phyloP scores from a whole-genome alignment of 2,113 vertebrate species.

The Martes martes region DNA sequence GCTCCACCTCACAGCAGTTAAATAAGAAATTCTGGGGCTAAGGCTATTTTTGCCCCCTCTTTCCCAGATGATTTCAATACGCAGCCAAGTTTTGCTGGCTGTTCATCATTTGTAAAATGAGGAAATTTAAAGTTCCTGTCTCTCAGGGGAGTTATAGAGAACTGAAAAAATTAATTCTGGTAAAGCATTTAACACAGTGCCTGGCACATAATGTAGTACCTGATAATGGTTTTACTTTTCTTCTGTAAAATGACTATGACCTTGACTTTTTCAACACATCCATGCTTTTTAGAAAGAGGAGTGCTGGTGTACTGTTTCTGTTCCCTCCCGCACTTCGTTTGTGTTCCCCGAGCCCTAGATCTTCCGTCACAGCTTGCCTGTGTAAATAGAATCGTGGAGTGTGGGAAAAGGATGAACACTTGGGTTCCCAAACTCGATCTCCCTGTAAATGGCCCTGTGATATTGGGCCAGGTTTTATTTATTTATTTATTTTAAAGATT shows the following conservation, averaged over 20 bases:
- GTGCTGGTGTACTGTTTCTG: not conserved
- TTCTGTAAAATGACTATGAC: not conserved
- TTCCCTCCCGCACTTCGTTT: not conserved
- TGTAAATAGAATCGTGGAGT: not conserved
- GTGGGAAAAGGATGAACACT: not conserved
- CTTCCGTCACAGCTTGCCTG: not conserved
- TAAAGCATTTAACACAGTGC: not conserved
- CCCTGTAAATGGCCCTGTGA: not conserved
- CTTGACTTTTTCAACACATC: not conserved
- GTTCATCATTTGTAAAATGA: not conserved
- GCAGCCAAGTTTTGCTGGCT: not conserved
- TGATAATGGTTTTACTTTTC: not conserved
- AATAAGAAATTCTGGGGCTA: not conserved
- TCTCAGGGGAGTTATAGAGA: not conserved
- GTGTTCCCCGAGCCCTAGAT: not conserved
- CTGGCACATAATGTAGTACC: not conserved
- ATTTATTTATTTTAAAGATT: no score
- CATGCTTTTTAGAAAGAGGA: not conserved
- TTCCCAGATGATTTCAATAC: not conserved
- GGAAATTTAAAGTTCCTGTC: not conserved
- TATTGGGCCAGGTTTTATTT: not conserved
- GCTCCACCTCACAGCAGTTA: not conserved
- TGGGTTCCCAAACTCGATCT: not conserved
- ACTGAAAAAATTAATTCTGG: not conserved
- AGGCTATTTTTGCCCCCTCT: not conserved